phyloP scores from a whole-genome alignment of 2,797 vertebrate genomes.

The Cynodonichthys magdalenae region DNA sequence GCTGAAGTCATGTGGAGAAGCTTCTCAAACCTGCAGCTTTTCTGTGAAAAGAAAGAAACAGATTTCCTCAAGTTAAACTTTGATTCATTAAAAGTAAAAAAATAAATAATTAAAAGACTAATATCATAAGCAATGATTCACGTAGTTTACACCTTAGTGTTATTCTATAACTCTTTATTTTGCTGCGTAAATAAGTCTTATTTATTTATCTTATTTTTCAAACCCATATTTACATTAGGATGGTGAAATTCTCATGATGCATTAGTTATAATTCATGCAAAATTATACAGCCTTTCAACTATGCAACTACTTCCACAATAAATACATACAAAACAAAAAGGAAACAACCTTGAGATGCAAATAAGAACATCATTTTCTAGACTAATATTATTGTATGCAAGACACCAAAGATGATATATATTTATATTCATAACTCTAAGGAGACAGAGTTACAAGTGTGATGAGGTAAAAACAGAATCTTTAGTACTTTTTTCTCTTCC shows the following conservation, averaged over 20 bases:
- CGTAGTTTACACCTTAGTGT: neutral
- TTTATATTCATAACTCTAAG: neutral
- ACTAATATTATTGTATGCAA: neutral
- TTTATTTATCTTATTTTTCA: too few species aligned
- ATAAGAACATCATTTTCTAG: neutral
- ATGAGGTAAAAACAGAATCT: neutral
- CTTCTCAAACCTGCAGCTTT: neutral
- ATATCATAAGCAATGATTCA: neutral
- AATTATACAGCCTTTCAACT: neutral
- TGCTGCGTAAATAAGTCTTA: too few species aligned
- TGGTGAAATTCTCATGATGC: neutral
- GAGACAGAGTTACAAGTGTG: too few species aligned
- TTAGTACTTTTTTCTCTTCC: neutral
- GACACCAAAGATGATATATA: neutral
- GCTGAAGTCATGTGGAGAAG: neutral
- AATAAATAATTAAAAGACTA: neutral
- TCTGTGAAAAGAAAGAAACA: neutral
- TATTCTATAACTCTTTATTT: neutral
- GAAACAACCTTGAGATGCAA: slow-evolving; percentile 7
- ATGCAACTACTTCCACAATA: neutral
- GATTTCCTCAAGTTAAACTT: neutral
- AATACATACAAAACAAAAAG: neutral
- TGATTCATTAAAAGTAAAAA: neutral
- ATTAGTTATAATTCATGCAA: neutral
- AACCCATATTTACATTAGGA: too few species aligned